Percentiles rank a stretch among this genome's conserved stretches.
These are phyloP conservation scores for Papilio polyxenes DNA, from an alignment of 1,140 invertebrate species.

Conservation along the genomic window DNA sequence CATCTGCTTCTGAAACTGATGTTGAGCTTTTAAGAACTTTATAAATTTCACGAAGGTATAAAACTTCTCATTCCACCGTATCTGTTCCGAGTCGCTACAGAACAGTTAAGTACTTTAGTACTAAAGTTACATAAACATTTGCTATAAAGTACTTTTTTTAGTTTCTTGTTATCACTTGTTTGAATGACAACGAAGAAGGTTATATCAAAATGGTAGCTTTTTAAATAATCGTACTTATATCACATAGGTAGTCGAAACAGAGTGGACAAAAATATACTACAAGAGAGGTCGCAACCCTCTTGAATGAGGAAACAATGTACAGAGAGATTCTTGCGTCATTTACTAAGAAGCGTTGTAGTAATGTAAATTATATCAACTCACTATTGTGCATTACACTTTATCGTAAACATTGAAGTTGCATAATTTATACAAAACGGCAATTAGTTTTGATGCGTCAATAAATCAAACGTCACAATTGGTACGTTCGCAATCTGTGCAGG, in stretches of 20 bases:
- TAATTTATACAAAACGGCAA: slow-evolving; percentile 24
- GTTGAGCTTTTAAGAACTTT: not conserved
- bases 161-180: not conserved
- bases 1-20: not conserved
- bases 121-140: not conserved
- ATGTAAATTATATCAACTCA: not conserved
- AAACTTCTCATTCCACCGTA: not conserved
- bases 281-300: too few species aligned
- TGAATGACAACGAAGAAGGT: not conserved
- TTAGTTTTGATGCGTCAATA: slow-evolving; percentile 4
- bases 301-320: too few species aligned
- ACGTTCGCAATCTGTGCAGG: slow-evolving; percentile 21
- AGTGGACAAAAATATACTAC: too few species aligned
- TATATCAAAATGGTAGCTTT: not conserved
- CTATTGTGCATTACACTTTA: not conserved
- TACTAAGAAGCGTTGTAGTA: not conserved
- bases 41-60: slow-evolving; percentile 6
- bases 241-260: too few species aligned
- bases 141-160: not conserved
- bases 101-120: not conserved
- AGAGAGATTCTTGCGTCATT: not conserved
- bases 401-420: slow-evolving; percentile 10
- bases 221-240: not conserved
- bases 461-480: slow-evolving; percentile 17
- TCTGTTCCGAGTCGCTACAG: not conserved